Evolutionary conservation across 2,113 vertebrate genomes (phyloP).

Genomic region (Pedetes capensis): DNA sequence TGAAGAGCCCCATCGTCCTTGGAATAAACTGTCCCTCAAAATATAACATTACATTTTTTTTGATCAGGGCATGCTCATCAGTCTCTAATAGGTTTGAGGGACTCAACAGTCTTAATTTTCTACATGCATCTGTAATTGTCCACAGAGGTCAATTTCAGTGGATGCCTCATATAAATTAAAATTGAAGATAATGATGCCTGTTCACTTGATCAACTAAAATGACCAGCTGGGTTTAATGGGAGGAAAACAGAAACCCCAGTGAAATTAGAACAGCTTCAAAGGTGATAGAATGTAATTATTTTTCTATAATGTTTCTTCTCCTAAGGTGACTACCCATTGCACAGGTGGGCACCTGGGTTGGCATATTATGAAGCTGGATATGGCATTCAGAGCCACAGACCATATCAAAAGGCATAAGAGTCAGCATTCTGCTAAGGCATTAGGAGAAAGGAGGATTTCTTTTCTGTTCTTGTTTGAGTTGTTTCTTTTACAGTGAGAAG

Average conservation of each 20-base stretch:
- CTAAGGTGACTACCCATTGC: slow-evolving; percentile 47
- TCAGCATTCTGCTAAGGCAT: not conserved
- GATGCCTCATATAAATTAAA: slow-evolving; percentile 72
- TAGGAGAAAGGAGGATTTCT: not conserved
- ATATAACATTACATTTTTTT: slow-evolving; percentile 29
- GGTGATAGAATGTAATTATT: slow-evolving; percentile 66
- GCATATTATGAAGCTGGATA: not conserved
- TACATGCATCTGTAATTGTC: slow-evolving; percentile 59
- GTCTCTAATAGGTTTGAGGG: slow-evolving; percentile 32
- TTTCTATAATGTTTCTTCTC: slow-evolving; percentile 60
- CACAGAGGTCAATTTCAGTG: slow-evolving; percentile 57
- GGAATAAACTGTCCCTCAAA: slow-evolving; percentile 26
- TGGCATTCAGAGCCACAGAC: not conserved
- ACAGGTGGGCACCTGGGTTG: not conserved
- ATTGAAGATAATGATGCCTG: slow-evolving; percentile 72
- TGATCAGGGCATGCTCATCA: slow-evolving; percentile 39
- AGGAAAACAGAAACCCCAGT: slow-evolving; percentile 65
- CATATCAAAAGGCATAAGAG: not conserved
- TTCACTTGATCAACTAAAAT: slow-evolving; percentile 72
- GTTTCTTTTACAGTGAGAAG: slow-evolving; percentile 44
- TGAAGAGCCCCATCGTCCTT: slow-evolving; percentile 15
- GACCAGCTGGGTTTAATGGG: slow-evolving; percentile 72
- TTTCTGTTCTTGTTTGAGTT: slow-evolving; percentile 30
- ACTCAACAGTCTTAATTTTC: slow-evolving; percentile 65
- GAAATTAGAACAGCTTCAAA: slow-evolving; percentile 62